Evolutionary conservation across 2,888 invertebrate species (phyloP), one percentile per base, ranked within the genome.

Genomic region (Barypeithes pellucidus): DNA sequence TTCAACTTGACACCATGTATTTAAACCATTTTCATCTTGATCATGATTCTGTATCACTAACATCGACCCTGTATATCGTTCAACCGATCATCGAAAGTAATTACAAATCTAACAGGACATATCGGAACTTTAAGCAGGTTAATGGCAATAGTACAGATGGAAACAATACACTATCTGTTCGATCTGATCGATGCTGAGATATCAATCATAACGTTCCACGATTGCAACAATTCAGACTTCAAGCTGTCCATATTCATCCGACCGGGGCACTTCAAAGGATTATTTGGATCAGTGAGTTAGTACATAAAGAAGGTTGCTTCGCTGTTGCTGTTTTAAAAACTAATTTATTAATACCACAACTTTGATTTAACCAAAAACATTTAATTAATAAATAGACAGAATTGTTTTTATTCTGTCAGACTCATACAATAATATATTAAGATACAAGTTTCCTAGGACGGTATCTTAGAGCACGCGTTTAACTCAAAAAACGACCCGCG

Each of bases 181-280:
- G 24, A 66, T 41, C 39, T 16, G 33, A 71, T 71, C 65, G 22
- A 43, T 43, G 3, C 5, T 22, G 7, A 47, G 66, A 71, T 71
- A 71, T 71, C 71, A 71, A 71, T 71, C 71, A 22, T n/a, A 50
- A 39, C 50, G 50, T 50, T 61, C 52, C 52, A 47, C 22, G 52
- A 66, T 16, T 39, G 68, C 39, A 50, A 68, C 59, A 61, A 60
- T 59, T 68, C 50, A 50, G 61, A 22, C 50, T 47, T 52, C 52
- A 52, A 68, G 50, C 61, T 68, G 59, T 60, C 50, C 24, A 16
- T 68, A 47, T 60, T 39, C 24, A 16, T 33, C 9, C 50, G 36
- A 60, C 39, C 61, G 67, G 67, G 67, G 18, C n/a, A 47, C 50
- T 61, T 68, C 68, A 68, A 68, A 68, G 68, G 47, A 12, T 63